Base-by-base conservation (phyloP, 2,888 invertebrate species). In the Eutolmus rufibarbis region DNA sequence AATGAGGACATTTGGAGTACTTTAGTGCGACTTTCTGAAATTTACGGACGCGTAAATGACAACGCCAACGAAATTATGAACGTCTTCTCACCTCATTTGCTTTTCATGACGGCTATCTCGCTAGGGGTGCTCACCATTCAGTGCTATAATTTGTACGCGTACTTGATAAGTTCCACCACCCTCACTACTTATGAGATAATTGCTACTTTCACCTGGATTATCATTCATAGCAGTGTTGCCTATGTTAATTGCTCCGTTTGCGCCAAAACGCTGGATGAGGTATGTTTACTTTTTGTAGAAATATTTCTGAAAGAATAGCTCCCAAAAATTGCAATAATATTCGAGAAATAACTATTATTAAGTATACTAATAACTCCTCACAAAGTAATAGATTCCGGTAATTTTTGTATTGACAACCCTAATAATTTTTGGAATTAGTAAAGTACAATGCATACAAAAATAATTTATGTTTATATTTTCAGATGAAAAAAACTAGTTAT, bases 41-140 rank as follows among this genome's bases (percentile, higher is more conserved):
- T 91, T 19, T 90, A 90, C 86, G 89, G 89, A 2, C 87, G 89
- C 56, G 81, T 89, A 1, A 89, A 89, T 0, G 90, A 90, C 87
- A 89, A 89, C 57, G 89, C 90, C 1, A 90, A 90, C 16, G 84
- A 88, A n/a, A 87, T 91, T 12, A 46, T 90, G 82, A 87, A 89
- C 2, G 89, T 90, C n/a, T 91, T 90, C 87, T 89, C 90, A 0
- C 89, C 89, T 77, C 91, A 91, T 89, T 87, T 91, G 51, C 34
- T 91, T 5, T 88, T 90, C 23, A 87, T 90, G 79, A 91, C 90
- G 2, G 89, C 90, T 5, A 89, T 89, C 5, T 90, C 90, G 0
- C 90, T 91, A 85, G 90, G 88, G 40, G 90, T 91, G 31, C 89
- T 91, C 23, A 91, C 91, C 5, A 89, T 91, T 31, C 91, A 91